Evolutionary conservation across 2,797 vertebrate genomes (phyloP).

Genomic region (Sparus aurata): DNA sequence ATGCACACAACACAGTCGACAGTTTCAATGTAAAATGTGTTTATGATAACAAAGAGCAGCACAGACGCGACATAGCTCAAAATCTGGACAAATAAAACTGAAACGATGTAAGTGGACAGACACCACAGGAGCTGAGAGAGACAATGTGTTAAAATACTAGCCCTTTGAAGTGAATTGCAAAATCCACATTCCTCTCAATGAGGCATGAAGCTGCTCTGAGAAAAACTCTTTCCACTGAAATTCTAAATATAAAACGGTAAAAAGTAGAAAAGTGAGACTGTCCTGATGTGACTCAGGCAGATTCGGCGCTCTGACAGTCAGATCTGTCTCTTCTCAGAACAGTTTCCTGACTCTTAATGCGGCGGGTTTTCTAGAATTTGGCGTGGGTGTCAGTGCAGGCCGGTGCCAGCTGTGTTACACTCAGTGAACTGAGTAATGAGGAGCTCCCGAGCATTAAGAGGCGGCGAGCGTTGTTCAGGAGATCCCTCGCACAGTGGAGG

Average conservation of each 20-base stretch:
- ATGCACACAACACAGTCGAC: no score
- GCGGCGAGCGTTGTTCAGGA: background rate
- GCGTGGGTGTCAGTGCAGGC: background rate
- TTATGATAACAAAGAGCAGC: no score
- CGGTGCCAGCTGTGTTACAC: background rate
- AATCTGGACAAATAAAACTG: no score
- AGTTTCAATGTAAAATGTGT: no score
- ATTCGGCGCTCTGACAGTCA: no score
- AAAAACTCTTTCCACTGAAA: background rate
- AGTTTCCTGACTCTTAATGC: background rate
- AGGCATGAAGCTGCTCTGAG: background rate
- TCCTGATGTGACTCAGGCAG: background rate
- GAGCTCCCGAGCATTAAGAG: constrained; percentile 28
- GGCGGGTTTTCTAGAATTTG: background rate
- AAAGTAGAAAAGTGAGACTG: background rate
- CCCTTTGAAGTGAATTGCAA: background rate
- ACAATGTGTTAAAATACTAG: no score
- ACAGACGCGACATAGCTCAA: no score
- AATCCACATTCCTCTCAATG: background rate
- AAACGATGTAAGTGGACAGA: no score
- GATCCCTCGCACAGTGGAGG: constrained; percentile 33
- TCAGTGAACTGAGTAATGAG: constrained; percentile 9
- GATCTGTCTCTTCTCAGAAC: background rate
- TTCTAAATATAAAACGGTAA: background rate
- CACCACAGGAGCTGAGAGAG: no score